Base-by-base conservation (phyloP, 2,888 invertebrate genomes). In the Cosmia pyralina region DNA sequence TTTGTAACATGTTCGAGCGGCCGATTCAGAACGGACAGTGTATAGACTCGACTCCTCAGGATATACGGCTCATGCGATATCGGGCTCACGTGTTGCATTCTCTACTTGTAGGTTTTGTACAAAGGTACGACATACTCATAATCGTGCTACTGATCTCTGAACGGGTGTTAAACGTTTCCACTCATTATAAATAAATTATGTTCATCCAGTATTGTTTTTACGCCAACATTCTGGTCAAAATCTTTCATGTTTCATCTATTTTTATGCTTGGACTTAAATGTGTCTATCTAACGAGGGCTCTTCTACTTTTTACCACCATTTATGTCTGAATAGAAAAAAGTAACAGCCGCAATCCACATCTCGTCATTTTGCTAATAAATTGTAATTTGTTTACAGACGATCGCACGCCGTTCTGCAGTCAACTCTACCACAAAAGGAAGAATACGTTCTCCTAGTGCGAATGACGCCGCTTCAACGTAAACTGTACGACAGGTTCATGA, bases 1-100 rank as follows among this genome's bases (percentile, higher is more conserved):
- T 99, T 93, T 98, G 98, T 89, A 99, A 99, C 92, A 99, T 99
- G 99, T 99, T 99, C 92, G 99, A 99, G 92, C 96, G 99, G 19
- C 99, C 99, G 0, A 99, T 99, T 87, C 99, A 98, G 94, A 99
- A 99, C 92, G 99, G 99, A 0, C 99, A 99, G 94, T 99, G 99
- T 93, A 98, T 98, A 53, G 99, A 99, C 93, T 99, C 99, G 28
- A 99, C 99, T 0, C 98, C 98, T 0, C 97, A 98, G 86, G 99
- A 99, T 92, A 98, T 98, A 77, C 97, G 98, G 86, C 95, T 99
- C 17, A 99, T 99, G 99, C 96, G 99, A 67, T 99, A 99, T 90
- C 95, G 99, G 70, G 99, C 99, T 0, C 99, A 99, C 91, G 99
- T 99, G 0, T 94, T 99, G 66, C 99, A 99, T 93, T 99, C 99